A percentile compares a stretch with the other conserved stretches of the same genome.
phyloP scores from a whole-genome alignment of 1,140 invertebrate species.

The Alviniconcha marisindica region DNA sequence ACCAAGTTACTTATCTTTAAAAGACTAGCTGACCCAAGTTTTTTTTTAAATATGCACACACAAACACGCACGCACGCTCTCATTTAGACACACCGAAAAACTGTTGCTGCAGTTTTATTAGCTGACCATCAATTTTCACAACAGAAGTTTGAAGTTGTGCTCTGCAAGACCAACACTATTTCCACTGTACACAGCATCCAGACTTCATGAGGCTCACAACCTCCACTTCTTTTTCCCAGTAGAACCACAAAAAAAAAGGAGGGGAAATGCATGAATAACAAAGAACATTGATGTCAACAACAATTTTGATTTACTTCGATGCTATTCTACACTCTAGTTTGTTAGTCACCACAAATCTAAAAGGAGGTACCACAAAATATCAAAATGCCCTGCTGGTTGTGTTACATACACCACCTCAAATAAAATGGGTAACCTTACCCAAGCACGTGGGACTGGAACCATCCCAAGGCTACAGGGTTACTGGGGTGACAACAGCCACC shows the following conservation, averaged over 20 bases:
- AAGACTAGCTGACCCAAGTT: no score
- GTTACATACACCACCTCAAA: no score
- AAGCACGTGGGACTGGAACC: no score
- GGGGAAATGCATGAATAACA: background rate
- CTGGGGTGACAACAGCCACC: no score
- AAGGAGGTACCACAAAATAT: no score
- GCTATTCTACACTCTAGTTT: background rate
- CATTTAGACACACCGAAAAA: background rate
- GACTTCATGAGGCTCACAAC: background rate
- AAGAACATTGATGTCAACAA: conserved; percentile 6
- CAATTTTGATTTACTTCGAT: background rate
- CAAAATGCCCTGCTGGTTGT: no score
- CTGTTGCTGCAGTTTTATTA: conserved; percentile 36
- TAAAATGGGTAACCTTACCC: no score
- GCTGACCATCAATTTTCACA: conserved; percentile 22
- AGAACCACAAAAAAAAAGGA: background rate
- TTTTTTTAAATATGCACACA: background rate
- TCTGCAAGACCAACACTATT: background rate
- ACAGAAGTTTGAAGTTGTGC: background rate
- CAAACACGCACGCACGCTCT: background rate
- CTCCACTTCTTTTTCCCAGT: background rate
- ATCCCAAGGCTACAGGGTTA: no score
- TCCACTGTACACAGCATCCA: background rate
- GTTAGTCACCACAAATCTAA: no score
- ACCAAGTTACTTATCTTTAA: no score